phyloP scores from a whole-genome alignment of 2,888 invertebrate genomes.

The Troides aeacus region DNA sequence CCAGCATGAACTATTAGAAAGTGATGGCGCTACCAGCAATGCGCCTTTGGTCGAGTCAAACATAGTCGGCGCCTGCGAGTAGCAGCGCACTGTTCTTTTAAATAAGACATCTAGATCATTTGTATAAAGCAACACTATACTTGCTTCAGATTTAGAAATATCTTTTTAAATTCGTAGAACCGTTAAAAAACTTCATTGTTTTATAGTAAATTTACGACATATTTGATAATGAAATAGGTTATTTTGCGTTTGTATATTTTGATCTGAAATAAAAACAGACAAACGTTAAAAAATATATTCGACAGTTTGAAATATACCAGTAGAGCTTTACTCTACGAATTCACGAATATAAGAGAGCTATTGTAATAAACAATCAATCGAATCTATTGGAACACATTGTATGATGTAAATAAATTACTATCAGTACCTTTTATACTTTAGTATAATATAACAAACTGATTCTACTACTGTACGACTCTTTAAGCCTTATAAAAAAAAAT shows the following conservation, averaged over 20 bases:
- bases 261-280: background rate
- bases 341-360: background rate
- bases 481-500: too few relatives aligned
- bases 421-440: too few relatives aligned
- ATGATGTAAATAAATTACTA: too few relatives aligned
- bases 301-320: background rate
- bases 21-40: conserved; percentile 87
- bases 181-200: background rate
- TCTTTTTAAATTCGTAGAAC: background rate
- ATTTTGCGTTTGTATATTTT: background rate
- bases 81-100: conserved; percentile 69
- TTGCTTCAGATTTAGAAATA: conserved; percentile 53
- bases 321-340: background rate
- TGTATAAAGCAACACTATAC: conserved; percentile 52
- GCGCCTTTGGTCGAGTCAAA: conserved; percentile 84
- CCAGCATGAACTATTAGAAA: conserved; percentile 91
- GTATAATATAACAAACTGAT: too few relatives aligned
- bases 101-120: conserved; percentile 77
- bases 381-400: too few relatives aligned
- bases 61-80: conserved; percentile 77
- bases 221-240: background rate
- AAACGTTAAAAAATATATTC: background rate
- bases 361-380: background rate
- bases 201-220: background rate
- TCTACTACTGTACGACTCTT: too few relatives aligned